phyloP scores from a whole-genome alignment of 2,113 vertebrate species.

The Seriola dumerili region DNA sequence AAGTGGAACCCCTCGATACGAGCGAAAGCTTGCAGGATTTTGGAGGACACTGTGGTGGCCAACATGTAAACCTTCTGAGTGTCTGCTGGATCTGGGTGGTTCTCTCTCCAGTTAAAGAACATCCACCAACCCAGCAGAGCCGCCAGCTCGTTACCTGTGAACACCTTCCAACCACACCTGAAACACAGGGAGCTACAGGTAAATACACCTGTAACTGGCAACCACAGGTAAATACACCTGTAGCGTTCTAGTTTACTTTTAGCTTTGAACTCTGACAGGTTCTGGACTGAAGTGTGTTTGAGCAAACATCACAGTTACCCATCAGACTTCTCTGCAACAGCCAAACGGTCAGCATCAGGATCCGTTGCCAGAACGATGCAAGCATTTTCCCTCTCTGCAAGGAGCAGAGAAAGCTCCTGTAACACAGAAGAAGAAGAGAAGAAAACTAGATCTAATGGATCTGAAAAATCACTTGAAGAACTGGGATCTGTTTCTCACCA shows the following conservation, averaged over 20 bases:
- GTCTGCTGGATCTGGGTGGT: constrained; percentile 75
- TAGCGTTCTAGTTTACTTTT: neutral
- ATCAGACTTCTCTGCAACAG: constrained; percentile 91
- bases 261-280: neutral
- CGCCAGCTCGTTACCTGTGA: constrained; percentile 94
- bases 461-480: neutral
- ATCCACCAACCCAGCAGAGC: constrained; percentile 98
- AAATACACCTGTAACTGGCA: neutral
- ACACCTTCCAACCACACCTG: constrained; percentile 93
- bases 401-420: constrained; percentile 90
- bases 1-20: constrained; percentile 92
- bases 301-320: constrained; percentile 79
- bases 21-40: constrained; percentile 91
- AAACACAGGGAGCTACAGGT: neutral
- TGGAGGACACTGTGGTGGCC: constrained; percentile 95
- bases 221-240: neutral
- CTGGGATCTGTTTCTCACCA: constrained; percentile 80
- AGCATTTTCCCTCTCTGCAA: constrained; percentile 91
- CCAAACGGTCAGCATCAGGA: constrained; percentile 94
- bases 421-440: neutral
- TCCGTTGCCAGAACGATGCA: constrained; percentile 92
- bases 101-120: constrained; percentile 91
- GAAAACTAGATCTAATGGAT: neutral
- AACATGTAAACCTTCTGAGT: constrained; percentile 89
- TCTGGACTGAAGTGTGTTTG: neutral